phyloP scores from a whole-genome alignment of 1,140 invertebrate genomes.

The Drosophila carrolli region DNA sequence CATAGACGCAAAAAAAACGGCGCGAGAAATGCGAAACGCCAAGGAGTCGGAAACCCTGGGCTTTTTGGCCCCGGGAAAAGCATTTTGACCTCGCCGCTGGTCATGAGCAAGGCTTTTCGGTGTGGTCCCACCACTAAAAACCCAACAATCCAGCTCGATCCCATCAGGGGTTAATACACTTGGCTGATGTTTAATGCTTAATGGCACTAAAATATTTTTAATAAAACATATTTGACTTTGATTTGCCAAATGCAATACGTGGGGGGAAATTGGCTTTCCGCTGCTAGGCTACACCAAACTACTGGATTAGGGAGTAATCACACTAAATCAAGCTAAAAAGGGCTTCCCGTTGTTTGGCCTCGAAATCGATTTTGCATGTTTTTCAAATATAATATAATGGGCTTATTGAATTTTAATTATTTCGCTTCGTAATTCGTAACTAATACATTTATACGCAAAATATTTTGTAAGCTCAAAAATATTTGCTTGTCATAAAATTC shows the following conservation, averaged over 20 bases:
- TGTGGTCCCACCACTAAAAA: slow-evolving; percentile 42
- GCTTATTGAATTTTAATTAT: too few species aligned
- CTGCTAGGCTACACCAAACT: slow-evolving; percentile 33
- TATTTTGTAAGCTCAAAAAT: not conserved
- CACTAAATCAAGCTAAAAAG: too few species aligned
- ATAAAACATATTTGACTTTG: slow-evolving; percentile 77
- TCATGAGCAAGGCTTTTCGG: slow-evolving; percentile 47
- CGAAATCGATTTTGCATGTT: too few species aligned
- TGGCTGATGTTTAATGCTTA: slow-evolving; percentile 77
- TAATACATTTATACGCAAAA: too few species aligned
- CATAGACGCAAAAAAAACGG: slow-evolving; percentile 14
- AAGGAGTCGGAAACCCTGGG: slow-evolving; percentile 23
- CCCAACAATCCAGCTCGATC: slow-evolving; percentile 23
- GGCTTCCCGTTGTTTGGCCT: too few species aligned
- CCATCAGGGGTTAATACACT: slow-evolving; percentile 69
- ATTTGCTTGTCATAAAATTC: not conserved
- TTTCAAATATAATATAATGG: too few species aligned
- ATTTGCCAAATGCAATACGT: slow-evolving; percentile 44
- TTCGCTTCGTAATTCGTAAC: too few species aligned
- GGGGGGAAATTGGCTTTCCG: slow-evolving; percentile 46
- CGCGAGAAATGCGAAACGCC: slow-evolving; percentile 73
- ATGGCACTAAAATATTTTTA: slow-evolving; percentile 82
- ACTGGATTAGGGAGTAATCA: not conserved
- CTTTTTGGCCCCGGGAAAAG: slow-evolving; percentile 36
- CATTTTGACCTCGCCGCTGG: slow-evolving; percentile 65